Evolutionary conservation across 2,797 vertebrate species (phyloP), one percentile per base, ranked within the genome.

Genomic region (Galaxias olidus): DNA sequence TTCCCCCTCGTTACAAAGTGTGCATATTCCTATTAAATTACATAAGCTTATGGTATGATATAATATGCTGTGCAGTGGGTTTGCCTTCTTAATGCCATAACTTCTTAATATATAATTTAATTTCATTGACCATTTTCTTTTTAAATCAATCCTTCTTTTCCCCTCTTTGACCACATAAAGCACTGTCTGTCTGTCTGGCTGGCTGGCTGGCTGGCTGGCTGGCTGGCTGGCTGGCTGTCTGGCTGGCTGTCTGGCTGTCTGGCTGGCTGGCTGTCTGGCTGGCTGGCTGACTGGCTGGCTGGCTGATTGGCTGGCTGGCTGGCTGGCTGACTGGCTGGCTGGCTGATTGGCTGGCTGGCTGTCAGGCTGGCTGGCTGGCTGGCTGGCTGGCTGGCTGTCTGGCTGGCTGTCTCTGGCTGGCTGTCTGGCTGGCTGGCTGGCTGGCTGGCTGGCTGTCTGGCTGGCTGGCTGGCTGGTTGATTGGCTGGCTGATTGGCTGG

Each of bases 221-320:
- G 50, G 2, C 30, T 53, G 30, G 19, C 10, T 55, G 41, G 30
- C 7, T 30, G 30, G 2, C 13, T 46, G 61, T 54, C 18, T 20
- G 42, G 30, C 41, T 63, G 10, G 14, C 43, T n/a, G 60, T 62
- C 13, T 44, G 50, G n/a, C n/a, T 53, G 30, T 44, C 10, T 55
- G 40, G 20, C 5, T 20, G 20, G 41, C 30, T 14, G 20, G 4
- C 53, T n/a, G 14, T 50, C n/a, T 9, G n/a, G 15, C n/a, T 9
- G 17, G 13, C 30, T 46, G 61, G 45, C 18, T 20, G 42, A 30
- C 41, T 63, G 10, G 14, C 43, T n/a, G 60, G 51, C 14, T 44
- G 50, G 2, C 30, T 53, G 30, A 19, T 6, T 55, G 41, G 30
- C 7, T 30, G 30, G 2, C 13, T 46, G 61, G 45, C 18, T 20